Evolutionary conservation across 2,888 invertebrate species (phyloP), one percentile per base, ranked within the genome.

Genomic region (Agonopterix alstromeriana): DNA sequence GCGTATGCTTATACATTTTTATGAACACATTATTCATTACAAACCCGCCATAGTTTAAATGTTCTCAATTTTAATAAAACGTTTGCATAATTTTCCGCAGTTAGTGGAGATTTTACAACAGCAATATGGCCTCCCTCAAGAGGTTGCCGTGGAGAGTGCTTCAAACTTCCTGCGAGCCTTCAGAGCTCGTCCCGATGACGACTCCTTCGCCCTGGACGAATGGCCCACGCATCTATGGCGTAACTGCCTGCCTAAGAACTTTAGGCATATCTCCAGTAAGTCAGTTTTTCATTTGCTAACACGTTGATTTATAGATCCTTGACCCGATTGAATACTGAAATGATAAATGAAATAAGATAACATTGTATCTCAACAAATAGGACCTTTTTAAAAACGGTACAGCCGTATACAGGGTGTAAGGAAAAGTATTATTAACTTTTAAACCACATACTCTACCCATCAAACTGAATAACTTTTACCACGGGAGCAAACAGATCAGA

Each of bases 171-270:
- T 96, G 60, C 92, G 92, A 65, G 90, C 93, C 47, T 96, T 96
- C 81, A 91, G 96, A 56, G 93, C 93, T 57, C 94, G 94, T 65
- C 96, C 96, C 8, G 95, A 96, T 69, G 95, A 95, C 77, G 90
- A 92, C 50, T 88, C 91, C 49, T 92, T 92, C 67, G 90, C 90
- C 53, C 82, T 96, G 61, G 94, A 95, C 68, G 91, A 91, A 53
- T 97, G 96, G 95, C 91, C 96, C 49, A 91, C 91, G 47, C 90
- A 92, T 51, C 79, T 97, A 48, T 97, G 96, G 96, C 90, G 90
- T 40, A 92, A 94, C 74, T 93, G 94, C 42, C 82, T 97, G 49
- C 94, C 94, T 42, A 91, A 93, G 53, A 91, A 92, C 63, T 93
- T 93, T 73, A 92, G 91, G 65, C 91, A 93, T 75, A 87, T 94